Percentiles rank a stretch among this genome's conserved stretches.
phyloP scores from a whole-genome alignment of 2,797 vertebrate species.

The Jordanella pulchra region DNA sequence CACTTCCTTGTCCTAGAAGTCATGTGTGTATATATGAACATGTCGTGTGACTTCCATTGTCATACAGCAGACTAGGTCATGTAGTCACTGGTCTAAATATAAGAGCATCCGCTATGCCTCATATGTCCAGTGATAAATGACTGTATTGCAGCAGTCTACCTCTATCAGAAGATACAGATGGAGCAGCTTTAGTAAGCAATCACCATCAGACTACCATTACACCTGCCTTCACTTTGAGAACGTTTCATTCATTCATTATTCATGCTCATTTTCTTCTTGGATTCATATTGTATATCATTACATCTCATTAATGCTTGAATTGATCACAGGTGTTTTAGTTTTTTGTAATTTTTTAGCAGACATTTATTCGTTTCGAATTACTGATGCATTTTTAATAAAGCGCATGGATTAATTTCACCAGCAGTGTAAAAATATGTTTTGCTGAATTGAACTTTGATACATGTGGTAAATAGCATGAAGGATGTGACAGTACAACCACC shows the following conservation, averaged over 20 bases:
- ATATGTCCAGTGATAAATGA: constrained; percentile 54
- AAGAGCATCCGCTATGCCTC: constrained; percentile 50
- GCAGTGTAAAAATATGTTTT: background rate
- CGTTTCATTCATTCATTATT: background rate
- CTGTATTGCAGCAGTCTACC: constrained; percentile 8
- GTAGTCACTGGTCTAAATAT: constrained; percentile 66
- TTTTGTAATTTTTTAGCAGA: background rate
- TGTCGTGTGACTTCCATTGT: constrained; percentile 65
- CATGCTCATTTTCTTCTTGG: background rate
- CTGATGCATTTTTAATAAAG: background rate
- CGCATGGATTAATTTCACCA: background rate
- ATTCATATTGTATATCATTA: background rate
- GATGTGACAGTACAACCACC: background rate
- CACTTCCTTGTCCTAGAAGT: constrained; percentile 69
- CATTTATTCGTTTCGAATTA: background rate
- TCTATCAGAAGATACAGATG: background rate
- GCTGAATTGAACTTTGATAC: background rate
- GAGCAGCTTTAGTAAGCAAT: background rate
- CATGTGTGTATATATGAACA: constrained; percentile 62
- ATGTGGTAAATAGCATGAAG: background rate
- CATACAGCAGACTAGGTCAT: constrained; percentile 47
- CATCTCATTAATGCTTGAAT: background rate
- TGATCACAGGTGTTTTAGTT: background rate
- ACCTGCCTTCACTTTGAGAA: background rate
- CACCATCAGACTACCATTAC: background rate